These are phyloP conservation scores for Etia nguti DNA, from an alignment of 2,113 vertebrate species.

Conservation along the genomic window DNA sequence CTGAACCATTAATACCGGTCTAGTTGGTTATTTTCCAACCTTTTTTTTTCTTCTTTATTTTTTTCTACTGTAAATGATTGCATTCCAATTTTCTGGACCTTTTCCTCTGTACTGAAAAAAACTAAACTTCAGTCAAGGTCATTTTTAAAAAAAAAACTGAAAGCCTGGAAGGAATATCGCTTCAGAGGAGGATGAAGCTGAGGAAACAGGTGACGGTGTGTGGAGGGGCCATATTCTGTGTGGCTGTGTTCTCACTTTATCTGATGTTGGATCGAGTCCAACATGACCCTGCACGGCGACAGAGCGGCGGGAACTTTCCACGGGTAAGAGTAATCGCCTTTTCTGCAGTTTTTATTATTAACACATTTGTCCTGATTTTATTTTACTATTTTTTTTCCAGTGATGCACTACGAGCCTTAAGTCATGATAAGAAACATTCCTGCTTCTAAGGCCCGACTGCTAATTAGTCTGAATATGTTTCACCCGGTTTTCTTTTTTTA, in stretches of 20 bases:
- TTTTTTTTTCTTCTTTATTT: background rate
- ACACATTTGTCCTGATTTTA: background rate
- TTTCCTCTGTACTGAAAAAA: background rate
- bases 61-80: background rate
- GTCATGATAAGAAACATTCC: background rate
- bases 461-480: background rate
- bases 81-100: conserved; percentile 7
- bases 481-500: background rate
- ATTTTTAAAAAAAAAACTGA: background rate
- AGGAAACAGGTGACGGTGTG: conserved; percentile 98
- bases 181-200: conserved; percentile 83
- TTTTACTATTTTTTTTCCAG: background rate
- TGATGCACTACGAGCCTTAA: background rate
- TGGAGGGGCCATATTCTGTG: conserved; percentile 95
- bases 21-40: background rate
- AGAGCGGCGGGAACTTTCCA: conserved; percentile 90
- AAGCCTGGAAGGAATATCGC: background rate
- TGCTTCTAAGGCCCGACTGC: background rate
- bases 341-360: background rate
- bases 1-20: conserved; percentile 19
- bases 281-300: conserved; percentile 86
- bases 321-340: conserved; percentile 74
- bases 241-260: conserved; percentile 97
- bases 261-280: conserved; percentile 98
- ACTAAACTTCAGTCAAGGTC: background rate